A percentile compares a stretch with the other conserved stretches of the same genome.
Evolutionary conservation across 1,140 invertebrate species (phyloP).

Genomic region (Drosophila kurseongensis): DNA sequence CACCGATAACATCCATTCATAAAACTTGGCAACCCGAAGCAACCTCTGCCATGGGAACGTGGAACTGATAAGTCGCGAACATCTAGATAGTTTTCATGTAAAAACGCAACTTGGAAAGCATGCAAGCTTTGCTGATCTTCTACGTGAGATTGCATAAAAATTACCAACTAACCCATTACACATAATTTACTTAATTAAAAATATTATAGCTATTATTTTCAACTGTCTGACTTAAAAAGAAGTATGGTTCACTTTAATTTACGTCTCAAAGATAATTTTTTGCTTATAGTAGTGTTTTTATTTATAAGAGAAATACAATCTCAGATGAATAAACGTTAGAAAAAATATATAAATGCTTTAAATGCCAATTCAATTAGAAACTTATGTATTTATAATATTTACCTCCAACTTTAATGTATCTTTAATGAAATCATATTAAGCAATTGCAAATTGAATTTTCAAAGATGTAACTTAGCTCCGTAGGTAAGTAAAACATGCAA

Average conservation of each 20-base stretch:
- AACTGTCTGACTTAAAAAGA: too few species aligned
- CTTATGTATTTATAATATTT: too few species aligned
- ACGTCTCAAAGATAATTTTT: too few species aligned
- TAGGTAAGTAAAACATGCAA: not conserved
- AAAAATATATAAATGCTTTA: too few species aligned
- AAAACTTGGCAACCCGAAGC: slow-evolving; percentile 25
- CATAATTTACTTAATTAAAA: not conserved
- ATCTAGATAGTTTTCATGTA: slow-evolving; percentile 25
- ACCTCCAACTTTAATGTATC: not conserved
- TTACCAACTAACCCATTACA: not conserved
- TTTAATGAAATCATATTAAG: not conserved
- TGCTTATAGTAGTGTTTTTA: too few species aligned
- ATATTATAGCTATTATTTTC: too few species aligned
- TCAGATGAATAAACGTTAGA: too few species aligned
- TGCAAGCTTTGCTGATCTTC: slow-evolving; percentile 8
- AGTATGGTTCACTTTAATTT: too few species aligned
- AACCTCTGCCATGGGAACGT: slow-evolving; percentile 29
- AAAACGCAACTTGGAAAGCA: slow-evolving; percentile 23
- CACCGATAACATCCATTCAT: slow-evolving; percentile 64
- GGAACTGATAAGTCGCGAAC: slow-evolving; percentile 32
- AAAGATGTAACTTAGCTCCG: not conserved
- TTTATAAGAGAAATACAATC: too few species aligned
- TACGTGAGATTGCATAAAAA: slow-evolving; percentile 26
- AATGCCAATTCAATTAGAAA: too few species aligned
- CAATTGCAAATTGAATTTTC: slow-evolving; percentile 3